Percentiles rank a stretch among this genome's conserved stretches.
Conservation (phyloP, 2,113 vertebrate species). For the Rana temporaria region DNA sequence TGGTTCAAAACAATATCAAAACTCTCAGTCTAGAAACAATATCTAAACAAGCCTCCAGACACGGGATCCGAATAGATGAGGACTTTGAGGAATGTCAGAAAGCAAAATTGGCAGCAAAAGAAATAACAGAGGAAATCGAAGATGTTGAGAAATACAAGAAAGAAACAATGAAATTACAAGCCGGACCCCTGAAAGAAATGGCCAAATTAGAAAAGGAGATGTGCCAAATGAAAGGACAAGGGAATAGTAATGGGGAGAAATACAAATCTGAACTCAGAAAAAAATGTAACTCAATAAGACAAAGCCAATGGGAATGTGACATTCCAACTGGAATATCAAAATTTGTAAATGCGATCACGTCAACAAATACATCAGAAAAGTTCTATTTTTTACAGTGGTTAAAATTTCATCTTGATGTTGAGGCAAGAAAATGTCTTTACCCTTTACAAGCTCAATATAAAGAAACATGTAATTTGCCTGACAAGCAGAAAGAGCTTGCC, state of each 20-base stretch:
- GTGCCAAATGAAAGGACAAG: not conserved
- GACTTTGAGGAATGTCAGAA: not conserved
- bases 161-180: no score
- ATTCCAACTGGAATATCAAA: not conserved
- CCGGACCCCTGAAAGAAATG: not conserved
- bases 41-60: no score
- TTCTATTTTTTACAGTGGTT: conserved; percentile 66
- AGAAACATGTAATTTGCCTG: no score
- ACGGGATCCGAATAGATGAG: conserved; percentile 54
- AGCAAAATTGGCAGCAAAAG: not conserved
- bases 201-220: not conserved
- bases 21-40: no score
- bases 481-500: no score
- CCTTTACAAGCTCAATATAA: no score
- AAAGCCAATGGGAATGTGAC: not conserved
- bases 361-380: conserved; percentile 30
- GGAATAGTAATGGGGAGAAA: not conserved
- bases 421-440: not conserved
- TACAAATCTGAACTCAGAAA: not conserved
- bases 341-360: no score
- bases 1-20: no score
- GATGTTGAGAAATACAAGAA: conserved; percentile 3
- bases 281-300: no score
- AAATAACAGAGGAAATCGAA: not conserved
- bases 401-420: conserved; percentile 53